Evolutionary conservation across 2,888 invertebrate genomes (phyloP).

Genomic region (Drosophila mettleri): DNA sequence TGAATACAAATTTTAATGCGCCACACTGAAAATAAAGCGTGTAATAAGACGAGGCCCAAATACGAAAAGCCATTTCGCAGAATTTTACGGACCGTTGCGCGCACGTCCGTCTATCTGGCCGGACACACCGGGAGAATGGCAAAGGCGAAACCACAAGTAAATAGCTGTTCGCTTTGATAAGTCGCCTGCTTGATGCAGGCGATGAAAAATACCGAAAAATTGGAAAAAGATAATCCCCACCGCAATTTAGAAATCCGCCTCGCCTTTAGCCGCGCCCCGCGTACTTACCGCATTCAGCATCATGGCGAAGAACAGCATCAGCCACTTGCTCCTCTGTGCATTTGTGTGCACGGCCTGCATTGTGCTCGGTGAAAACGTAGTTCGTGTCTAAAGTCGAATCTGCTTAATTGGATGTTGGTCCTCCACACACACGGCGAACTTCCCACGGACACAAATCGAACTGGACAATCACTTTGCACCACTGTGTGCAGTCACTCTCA

Average conservation of each 20-base stretch:
- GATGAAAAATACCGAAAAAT: conserved; percentile 43
- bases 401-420: conserved; percentile 32
- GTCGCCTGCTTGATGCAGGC: conserved; percentile 29
- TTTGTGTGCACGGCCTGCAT: conserved; percentile 70
- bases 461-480: conserved; percentile 37
- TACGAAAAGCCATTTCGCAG: conserved; percentile 41
- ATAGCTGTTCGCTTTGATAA: conserved; percentile 24
- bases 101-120: conserved; percentile 31
- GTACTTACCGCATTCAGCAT: conserved; percentile 83
- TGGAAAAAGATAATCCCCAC: conserved; percentile 61
- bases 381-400: conserved; percentile 22
- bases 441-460: conserved; percentile 35
- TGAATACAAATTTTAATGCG: conserved; percentile 22
- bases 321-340: conserved; percentile 64
- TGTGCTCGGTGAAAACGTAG: conserved; percentile 20
- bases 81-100: conserved; percentile 51
- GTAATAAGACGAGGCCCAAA: conserved; percentile 10
- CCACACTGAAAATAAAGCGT: conserved; percentile 8
- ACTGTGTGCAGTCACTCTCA: conserved; percentile 38
- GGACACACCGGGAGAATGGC: conserved; percentile 15
- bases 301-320: conserved; percentile 77
- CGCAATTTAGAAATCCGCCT: too few species aligned
- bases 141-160: conserved; percentile 19
- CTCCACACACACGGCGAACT: conserved; percentile 10
- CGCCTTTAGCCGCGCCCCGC: background rate